phyloP scores from a whole-genome alignment of 2,888 invertebrate species.

The Hecatera dysodea region DNA sequence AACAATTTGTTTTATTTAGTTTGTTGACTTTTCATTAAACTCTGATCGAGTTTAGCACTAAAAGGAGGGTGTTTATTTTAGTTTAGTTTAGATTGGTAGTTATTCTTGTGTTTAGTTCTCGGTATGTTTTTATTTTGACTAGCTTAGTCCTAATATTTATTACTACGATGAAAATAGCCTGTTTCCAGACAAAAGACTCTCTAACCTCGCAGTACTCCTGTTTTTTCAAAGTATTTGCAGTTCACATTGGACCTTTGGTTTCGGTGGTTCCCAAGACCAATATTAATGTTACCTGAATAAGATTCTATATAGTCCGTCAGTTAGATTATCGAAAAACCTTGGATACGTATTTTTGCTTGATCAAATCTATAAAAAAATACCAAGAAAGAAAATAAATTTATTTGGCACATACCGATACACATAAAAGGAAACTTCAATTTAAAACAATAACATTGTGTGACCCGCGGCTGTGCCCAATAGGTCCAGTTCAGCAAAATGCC shows the following conservation, averaged over 20 bases:
- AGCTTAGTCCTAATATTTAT: no score
- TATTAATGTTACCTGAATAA: no score
- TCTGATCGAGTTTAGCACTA: conserved; percentile 20
- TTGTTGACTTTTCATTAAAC: conserved; percentile 34
- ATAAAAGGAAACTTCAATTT: no score
- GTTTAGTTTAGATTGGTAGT: conserved; percentile 11
- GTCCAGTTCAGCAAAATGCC: no score
- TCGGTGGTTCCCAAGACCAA: not conserved
- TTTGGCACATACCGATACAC: no score
- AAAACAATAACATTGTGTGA: no score
- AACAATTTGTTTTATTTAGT: conserved; percentile 45
- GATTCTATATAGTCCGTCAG: no score
- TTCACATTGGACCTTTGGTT: not conserved
- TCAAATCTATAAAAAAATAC: no score
- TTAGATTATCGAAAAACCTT: no score
- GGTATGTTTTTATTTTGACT: not conserved
- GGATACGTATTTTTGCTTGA: no score
- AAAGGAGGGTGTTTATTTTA: conserved; percentile 19
- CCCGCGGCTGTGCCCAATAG: no score
- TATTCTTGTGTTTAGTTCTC: not conserved
- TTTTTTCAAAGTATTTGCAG: not conserved
- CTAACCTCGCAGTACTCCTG: not conserved
- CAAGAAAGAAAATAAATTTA: no score
- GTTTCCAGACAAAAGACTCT: not conserved
- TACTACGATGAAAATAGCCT: not conserved